Conservation (phyloP, 1,140 invertebrate genomes). For the Ooceraea biroi region DNA sequence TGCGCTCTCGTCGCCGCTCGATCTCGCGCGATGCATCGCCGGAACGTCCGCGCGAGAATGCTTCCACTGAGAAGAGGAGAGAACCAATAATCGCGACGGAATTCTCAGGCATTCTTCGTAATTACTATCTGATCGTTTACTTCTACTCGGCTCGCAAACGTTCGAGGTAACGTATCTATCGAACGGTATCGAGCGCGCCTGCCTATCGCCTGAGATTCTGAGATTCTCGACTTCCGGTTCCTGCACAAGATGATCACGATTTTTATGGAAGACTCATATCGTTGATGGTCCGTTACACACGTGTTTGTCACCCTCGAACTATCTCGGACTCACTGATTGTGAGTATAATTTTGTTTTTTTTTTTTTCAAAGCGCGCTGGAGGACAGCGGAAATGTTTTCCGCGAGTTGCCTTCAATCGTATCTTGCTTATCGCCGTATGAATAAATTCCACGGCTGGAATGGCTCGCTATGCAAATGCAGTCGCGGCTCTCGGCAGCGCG, state of each 20-base stretch:
- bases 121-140: neutral
- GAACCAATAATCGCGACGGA: neutral
- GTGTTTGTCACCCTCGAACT: no score
- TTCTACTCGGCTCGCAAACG: neutral
- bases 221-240: neutral
- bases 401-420: no score
- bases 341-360: no score
- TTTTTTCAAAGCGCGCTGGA: no score
- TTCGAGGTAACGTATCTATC: neutral
- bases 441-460: no score
- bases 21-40: slow-evolving; percentile 23
- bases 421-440: slow-evolving; percentile 14
- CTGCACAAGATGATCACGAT: neutral
- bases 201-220: neutral
- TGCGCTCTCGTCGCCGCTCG: slow-evolving; percentile 62
- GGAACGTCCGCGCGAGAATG: slow-evolving; percentile 4
- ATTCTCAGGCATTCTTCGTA: neutral
- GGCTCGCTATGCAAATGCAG: slow-evolving; percentile 38
- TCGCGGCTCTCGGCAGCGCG: no score
- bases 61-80: neutral
- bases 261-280: no score
- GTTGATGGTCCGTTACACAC: no score
- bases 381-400: no score
- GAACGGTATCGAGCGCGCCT: neutral
- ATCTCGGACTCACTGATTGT: no score